Conservation (phyloP, 64 coral and sea anemone species). For the Cladopsammia gracilis region DNA sequence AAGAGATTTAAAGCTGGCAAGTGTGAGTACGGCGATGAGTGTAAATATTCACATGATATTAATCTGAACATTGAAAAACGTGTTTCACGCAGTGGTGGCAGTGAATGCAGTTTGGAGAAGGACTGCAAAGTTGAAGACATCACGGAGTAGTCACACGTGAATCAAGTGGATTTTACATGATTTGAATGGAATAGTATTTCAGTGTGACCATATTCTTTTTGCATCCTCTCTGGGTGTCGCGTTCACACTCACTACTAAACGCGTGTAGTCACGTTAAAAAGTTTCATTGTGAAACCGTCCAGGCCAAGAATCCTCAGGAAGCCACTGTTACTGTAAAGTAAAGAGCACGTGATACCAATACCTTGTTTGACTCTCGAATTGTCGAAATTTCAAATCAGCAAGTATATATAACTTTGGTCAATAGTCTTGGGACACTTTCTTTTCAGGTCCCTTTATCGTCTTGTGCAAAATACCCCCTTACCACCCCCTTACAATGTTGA, state of each 20-base stretch:
- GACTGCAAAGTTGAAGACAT: background rate
- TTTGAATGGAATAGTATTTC: background rate
- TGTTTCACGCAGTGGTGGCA: background rate
- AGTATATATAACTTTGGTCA: no score
- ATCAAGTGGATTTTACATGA: background rate
- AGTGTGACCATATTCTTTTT: background rate
- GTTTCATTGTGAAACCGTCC: background rate
- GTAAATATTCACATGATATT: slow-evolving; percentile 75
- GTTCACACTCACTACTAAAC: background rate
- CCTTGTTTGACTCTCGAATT: no score
- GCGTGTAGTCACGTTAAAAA: no score
- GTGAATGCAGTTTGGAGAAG: background rate
- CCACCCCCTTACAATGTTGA: no score
- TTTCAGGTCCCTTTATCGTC: no score
- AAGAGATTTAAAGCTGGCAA: slow-evolving; percentile 77
- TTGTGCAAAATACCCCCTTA: no score
- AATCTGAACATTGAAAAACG: background rate
- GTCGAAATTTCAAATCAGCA: no score
- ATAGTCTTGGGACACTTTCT: no score
- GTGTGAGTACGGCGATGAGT: slow-evolving; percentile 65
- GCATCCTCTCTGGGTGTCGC: background rate
- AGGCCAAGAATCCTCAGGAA: no score
- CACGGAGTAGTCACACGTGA: no score
- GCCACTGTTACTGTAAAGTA: no score
- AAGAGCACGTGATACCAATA: no score